These are phyloP conservation scores for Trypoxylus dichotomus DNA, from an alignment of 1,140 invertebrate species.

Conservation along the genomic window DNA sequence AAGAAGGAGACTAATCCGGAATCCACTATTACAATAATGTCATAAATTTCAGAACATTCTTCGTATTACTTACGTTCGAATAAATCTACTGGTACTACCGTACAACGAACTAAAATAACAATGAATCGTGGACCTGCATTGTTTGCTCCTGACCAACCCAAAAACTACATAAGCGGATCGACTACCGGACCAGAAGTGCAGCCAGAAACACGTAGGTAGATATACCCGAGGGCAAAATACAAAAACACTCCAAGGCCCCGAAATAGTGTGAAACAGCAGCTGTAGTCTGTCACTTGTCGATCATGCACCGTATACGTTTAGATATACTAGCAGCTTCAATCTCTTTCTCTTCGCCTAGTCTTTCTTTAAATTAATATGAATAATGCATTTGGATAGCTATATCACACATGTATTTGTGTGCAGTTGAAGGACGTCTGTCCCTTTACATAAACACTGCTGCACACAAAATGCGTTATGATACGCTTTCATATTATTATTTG, in stretches of 20 bases:
- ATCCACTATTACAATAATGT: neutral
- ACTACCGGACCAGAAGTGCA: conserved; percentile 17
- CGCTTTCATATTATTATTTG: conserved; percentile 48
- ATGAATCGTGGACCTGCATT: conserved; percentile 8
- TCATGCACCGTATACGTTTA: conserved; percentile 50
- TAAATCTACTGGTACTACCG: neutral
- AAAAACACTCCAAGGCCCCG: conserved; percentile 43
- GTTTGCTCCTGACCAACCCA: conserved; percentile 22
- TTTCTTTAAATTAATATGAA: conserved; percentile 41
- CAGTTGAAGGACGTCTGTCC: conserved; percentile 36
- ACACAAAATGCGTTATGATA: conserved; percentile 50
- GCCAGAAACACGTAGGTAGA: conserved; percentile 32
- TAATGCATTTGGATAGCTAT: conserved; percentile 44
- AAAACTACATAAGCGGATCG: conserved; percentile 17
- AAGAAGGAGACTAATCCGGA: neutral
- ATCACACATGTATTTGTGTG: neutral
- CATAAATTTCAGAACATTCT: neutral
- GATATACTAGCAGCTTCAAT: conserved; percentile 13
- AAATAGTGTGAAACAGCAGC: conserved; percentile 48
- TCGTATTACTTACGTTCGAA: neutral
- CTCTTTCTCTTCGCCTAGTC: neutral
- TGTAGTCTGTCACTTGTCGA: conserved; percentile 52
- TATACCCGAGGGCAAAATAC: conserved; percentile 31
- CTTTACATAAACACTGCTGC: conserved; percentile 46
- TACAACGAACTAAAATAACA: conserved; percentile 14